Evolutionary conservation across 2,113 vertebrate genomes (phyloP).

Genomic region (Cololabis saira): DNA sequence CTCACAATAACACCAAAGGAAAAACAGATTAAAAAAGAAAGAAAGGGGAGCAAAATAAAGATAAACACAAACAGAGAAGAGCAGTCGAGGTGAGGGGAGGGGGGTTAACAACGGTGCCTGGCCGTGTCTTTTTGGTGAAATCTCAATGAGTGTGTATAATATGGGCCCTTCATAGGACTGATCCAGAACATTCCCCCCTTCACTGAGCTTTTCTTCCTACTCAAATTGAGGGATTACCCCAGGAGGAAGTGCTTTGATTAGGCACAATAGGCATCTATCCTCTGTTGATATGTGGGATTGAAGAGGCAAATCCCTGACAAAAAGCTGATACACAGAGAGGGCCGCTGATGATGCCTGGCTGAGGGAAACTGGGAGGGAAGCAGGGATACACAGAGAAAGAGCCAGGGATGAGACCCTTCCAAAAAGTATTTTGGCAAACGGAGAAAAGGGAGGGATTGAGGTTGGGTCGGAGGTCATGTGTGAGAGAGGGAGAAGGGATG

Average conservation of each 20-base stretch:
- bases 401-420: constrained; percentile 36
- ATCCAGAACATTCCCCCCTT: constrained; percentile 76
- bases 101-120: constrained; percentile 47
- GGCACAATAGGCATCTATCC: constrained; percentile 83
- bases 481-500: constrained; percentile 13
- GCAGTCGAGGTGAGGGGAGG: constrained; percentile 35
- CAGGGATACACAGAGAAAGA: constrained; percentile 30
- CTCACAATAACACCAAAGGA: constrained; percentile 50
- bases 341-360: constrained; percentile 56
- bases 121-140: constrained; percentile 71
- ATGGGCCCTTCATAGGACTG: constrained; percentile 76
- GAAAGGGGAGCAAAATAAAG: constrained; percentile 69
- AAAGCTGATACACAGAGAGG: constrained; percentile 73
- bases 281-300: constrained; percentile 84
- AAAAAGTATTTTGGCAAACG: constrained; percentile 44
- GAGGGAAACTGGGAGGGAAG: not conserved
- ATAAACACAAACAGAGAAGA: constrained; percentile 70
- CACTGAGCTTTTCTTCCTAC: constrained; percentile 80
- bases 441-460: constrained; percentile 36
- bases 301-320: constrained; percentile 80
- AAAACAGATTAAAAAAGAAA: constrained; percentile 69
- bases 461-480: constrained; percentile 43
- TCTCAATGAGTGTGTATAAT: constrained; percentile 78
- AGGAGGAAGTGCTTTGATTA: constrained; percentile 84
- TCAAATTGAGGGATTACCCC: constrained; percentile 82